Percentiles rank a stretch among this genome's conserved stretches.
Evolutionary conservation across 2,113 vertebrate genomes (phyloP).

Genomic region (Oreochromis niloticus): DNA sequence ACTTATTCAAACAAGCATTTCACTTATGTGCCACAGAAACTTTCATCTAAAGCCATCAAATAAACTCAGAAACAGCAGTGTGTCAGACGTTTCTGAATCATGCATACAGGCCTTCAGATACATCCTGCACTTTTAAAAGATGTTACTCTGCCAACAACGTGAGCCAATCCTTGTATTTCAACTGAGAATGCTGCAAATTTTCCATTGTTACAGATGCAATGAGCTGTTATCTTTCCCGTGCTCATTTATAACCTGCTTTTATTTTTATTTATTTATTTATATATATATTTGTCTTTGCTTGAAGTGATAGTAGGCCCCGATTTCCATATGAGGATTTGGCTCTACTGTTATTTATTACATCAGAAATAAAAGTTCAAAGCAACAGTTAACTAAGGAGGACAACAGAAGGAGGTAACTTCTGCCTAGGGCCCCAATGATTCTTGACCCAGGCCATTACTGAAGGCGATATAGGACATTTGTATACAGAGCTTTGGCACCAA

Average conservation of each 20-base stretch:
- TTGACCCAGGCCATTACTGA: conserved; percentile 21
- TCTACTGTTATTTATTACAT: background rate
- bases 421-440: background rate
- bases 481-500: conserved; percentile 34
- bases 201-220: background rate
- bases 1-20: background rate
- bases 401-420: background rate
- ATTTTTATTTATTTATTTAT: no score
- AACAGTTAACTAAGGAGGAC: background rate
- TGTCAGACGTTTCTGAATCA: background rate
- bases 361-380: background rate
- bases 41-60: background rate
- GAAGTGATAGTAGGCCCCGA: background rate
- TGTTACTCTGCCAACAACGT: background rate
- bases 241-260: background rate
- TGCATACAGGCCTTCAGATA: background rate
- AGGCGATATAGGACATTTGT: conserved; percentile 37
- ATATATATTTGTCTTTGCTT: background rate
- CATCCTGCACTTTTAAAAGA: background rate
- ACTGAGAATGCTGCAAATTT: background rate
- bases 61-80: background rate
- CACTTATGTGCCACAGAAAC: background rate
- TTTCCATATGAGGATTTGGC: background rate
- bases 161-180: background rate
- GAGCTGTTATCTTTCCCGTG: background rate